Evolutionary conservation across 23 tunicate species (phyloP), one percentile per base, ranked within the genome.

Genomic region (Styela clava): DNA sequence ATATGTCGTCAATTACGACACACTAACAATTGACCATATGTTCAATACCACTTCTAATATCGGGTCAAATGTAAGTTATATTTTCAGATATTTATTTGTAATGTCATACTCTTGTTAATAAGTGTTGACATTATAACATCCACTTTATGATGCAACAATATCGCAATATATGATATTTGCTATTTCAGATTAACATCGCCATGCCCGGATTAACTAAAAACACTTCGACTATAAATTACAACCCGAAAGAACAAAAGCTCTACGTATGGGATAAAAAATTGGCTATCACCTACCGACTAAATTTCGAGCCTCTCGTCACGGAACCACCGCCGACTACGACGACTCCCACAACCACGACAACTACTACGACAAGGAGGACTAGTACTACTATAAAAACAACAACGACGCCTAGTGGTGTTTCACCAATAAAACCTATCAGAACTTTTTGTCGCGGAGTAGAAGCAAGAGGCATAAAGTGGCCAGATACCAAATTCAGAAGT

Each of bases 11-110:
- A 87, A 91, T 69, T 85, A 79, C 36, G 87, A 85, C 18, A 73
- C 94, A 26, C 88, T 86, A 19, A 74, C 35, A 24, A 92, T 96
- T 62, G 87, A 91, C 74, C 90, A 91, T 69, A 91, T 91, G 97
- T 96, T 74, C 86, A 88, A 96, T 65, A 91, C 96, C 23, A 86
- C 94, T 36, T 87, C 97, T 63, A 69, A 76, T 18, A 63, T 56
- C 29, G 97, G 85, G 64, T 67, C 70, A 35, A 33, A 74, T 65
- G 97, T 91, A 51, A 71, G 91, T 34, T 20, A n/a, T n/a, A n/a
- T n/a, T n/a, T n/a, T n/a, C n/a, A 64, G 65, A 63, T 9, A 37
- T 81, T 19, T 20, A 69, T 16, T 19, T 20, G 16, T 24, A 24
- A 22, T 19, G 21, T 69, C 23, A 19, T 69, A 20, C 18, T 21